phyloP scores from a whole-genome alignment of 2,113 vertebrate species.

The Donacobius atricapilla region DNA sequence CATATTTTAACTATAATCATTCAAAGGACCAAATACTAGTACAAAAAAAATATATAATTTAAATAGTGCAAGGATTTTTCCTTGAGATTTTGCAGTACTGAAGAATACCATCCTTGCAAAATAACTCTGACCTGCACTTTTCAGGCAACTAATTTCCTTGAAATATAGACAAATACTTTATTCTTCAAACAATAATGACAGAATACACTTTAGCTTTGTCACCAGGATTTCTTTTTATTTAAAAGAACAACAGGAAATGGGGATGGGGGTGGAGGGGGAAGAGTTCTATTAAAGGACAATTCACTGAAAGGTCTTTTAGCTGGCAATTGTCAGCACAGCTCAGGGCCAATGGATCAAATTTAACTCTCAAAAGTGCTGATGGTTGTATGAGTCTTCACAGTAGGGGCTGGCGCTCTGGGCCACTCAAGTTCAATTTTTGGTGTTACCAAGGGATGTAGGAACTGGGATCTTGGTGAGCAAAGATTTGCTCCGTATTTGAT shows the following conservation, averaged over 20 bases:
- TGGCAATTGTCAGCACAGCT: constrained; percentile 72
- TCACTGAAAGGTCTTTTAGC: constrained; percentile 75
- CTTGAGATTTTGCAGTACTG: not conserved
- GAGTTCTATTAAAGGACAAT: constrained; percentile 70
- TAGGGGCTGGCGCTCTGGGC: constrained; percentile 52
- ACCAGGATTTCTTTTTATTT: constrained; percentile 73
- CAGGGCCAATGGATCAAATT: constrained; percentile 72
- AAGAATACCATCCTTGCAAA: not conserved
- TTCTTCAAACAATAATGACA: constrained; percentile 62
- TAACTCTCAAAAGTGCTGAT: constrained; percentile 71
- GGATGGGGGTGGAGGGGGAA: not conserved
- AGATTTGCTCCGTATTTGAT: constrained; percentile 70
- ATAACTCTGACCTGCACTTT: not conserved
- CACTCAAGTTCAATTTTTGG: constrained; percentile 74
- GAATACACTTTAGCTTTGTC: constrained; percentile 66
- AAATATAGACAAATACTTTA: not conserved
- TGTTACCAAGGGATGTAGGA: constrained; percentile 58
- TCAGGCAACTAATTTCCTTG: not conserved
- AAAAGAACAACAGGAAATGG: constrained; percentile 68
- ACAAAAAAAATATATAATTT: not conserved
- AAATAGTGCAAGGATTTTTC: not conserved
- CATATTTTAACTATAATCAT: not conserved
- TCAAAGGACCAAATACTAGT: not conserved
- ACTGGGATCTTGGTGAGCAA: constrained; percentile 61
- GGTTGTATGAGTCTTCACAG: constrained; percentile 72